Percentiles rank a stretch among this genome's conserved stretches.
Evolutionary conservation across 2,113 vertebrate species (phyloP).

Genomic region (Camelus dromedarius): DNA sequence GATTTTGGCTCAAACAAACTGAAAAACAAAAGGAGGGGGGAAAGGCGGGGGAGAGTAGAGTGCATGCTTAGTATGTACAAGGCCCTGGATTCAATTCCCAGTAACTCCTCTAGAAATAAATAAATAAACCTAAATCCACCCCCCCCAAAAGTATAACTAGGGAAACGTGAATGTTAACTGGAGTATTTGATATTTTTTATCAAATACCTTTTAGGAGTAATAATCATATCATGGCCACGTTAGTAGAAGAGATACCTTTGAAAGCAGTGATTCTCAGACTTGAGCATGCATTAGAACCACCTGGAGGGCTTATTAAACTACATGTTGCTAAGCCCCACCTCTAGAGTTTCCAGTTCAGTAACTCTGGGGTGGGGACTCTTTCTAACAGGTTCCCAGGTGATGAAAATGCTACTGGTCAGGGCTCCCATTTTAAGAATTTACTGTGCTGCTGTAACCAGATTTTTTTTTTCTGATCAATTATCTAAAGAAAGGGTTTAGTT

Average conservation of each 20-base stretch:
- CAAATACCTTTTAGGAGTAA: background rate
- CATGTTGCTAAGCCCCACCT: background rate
- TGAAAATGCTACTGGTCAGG: background rate
- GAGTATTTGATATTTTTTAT: background rate
- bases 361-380: background rate
- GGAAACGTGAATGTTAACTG: background rate
- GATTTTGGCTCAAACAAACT: conserved; percentile 7
- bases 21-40: background rate
- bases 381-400: background rate
- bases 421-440: background rate
- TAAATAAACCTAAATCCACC: too few species aligned
- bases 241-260: background rate
- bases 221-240: background rate
- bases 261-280: background rate
- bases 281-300: background rate
- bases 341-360: background rate
- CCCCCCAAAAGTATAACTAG: background rate
- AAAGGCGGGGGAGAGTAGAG: too few species aligned
- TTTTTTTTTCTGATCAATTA: background rate
- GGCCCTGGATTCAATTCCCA: background rate
- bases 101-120: background rate
- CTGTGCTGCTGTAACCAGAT: background rate
- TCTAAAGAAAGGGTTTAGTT: background rate
- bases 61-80: too few species aligned
- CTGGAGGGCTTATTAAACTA: background rate